Base-by-base conservation (phyloP, 2,113 vertebrate genomes). In the Parus major region DNA sequence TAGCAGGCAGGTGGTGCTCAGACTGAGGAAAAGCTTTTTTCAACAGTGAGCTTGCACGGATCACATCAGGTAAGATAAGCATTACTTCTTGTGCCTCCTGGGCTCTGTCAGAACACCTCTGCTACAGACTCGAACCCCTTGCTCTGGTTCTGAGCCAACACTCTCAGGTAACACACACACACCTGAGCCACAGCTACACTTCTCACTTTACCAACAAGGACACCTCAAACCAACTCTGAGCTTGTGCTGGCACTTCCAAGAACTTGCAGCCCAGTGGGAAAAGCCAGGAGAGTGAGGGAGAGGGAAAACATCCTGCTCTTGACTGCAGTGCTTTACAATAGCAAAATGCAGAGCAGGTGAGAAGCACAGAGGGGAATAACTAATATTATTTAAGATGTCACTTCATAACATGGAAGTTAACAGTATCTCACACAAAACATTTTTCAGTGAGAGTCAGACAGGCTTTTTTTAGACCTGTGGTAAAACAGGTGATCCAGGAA, bases 41-140 rank as follows among this genome's bases (percentile, higher is more conserved):
- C 61, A 64, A 14, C 9, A 79, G 49, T 15, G 76, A 76, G 69
- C 11, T 23, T 31, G 33, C 39, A 33, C 11, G 23, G 49, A n/a
- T 20, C 57, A 50, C 22, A 53, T 7, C 0, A 2, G 12, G 41
- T 17, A 69, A n/a, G 29, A 23, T 33, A 23, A 39, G 63, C 9
- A 60, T 31, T 18, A 46, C 20, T 88, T 66, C 29, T n/a, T 39
- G 29, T 5, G 18, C 59, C 66, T 69, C 41, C 36, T 18, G 29
- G 50, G 15, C 33, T 59, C 23, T 49, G n/a, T n/a, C n/a, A 77
- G 41, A 79, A 56, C 29, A 31, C 3, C 35, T 29, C 6, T 22
- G 25, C 61, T 1, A 1, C 35, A 47, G 23, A 24, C 15, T 20
- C 11, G 0, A 1, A 0, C 2, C 15, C 31, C 39, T 5, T 0